Percentiles rank a stretch among this genome's conserved stretches.
These are phyloP conservation scores for Heliangelus exortis DNA, from an alignment of 2,797 vertebrate species.

Conservation along the genomic window DNA sequence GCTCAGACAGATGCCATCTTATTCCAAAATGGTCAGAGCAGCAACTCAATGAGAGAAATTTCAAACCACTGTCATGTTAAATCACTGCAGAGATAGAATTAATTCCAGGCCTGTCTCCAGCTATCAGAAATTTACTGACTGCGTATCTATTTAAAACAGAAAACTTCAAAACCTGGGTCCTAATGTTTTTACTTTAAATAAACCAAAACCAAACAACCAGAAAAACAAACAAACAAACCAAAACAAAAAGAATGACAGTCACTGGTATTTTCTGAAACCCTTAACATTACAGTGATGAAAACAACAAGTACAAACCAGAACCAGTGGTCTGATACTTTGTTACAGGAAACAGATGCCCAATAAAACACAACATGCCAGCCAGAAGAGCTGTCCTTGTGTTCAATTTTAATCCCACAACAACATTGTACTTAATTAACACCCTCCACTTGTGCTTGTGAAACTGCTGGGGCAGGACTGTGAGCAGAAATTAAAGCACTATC, in stretches of 20 bases:
- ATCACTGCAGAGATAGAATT: neutral
- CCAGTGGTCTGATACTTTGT: neutral
- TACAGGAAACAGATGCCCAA: slow-evolving; percentile 1
- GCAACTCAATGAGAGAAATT: neutral
- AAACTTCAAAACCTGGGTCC: neutral
- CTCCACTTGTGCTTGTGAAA: neutral
- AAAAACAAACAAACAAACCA: neutral
- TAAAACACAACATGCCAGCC: neutral
- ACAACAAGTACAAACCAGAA: neutral
- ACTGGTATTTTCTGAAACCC: neutral
- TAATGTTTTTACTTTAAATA: neutral
- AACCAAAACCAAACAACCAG: neutral
- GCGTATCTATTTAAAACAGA: neutral
- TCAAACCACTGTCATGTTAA: neutral
- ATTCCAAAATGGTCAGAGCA: neutral
- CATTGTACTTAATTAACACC: neutral
- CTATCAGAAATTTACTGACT: neutral
- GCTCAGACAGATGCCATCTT: neutral
- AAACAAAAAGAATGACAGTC: neutral
- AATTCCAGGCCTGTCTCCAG: neutral
- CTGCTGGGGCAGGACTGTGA: neutral
- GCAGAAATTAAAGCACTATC: neutral
- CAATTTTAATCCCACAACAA: neutral
- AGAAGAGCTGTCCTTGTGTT: neutral
- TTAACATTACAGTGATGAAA: neutral